Evolutionary conservation across 2,888 invertebrate genomes (phyloP).

Genomic region (Macaria notata): DNA sequence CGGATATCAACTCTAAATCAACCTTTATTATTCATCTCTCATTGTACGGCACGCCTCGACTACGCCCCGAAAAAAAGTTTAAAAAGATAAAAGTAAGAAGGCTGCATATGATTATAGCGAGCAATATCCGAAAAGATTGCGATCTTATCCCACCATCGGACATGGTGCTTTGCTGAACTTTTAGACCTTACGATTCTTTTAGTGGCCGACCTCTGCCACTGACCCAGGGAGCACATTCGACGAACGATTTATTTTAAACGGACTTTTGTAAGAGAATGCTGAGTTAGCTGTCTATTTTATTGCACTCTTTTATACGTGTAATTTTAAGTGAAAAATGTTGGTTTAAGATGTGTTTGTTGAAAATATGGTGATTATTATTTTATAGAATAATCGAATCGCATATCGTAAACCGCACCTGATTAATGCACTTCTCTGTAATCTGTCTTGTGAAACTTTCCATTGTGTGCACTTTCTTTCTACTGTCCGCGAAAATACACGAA

Average conservation of each 20-base stretch:
- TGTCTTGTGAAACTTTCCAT: conserved; percentile 76
- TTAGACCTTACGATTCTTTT: conserved; percentile 57
- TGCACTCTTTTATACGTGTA: too few species aligned
- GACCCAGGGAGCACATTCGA: conserved; percentile 4
- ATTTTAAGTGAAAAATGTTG: background rate
- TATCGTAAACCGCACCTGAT: conserved; percentile 59
- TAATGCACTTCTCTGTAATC: conserved; percentile 74
- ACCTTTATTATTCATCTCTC: conserved; percentile 43
- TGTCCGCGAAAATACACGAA: conserved; percentile 49
- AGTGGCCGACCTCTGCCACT: conserved; percentile 32
- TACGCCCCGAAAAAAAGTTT: conserved; percentile 52
- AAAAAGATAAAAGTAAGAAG: conserved; percentile 47
- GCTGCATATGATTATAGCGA: conserved; percentile 79
- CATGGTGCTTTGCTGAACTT: conserved; percentile 64
- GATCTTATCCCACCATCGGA: conserved; percentile 77
- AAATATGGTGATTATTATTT: too few species aligned
- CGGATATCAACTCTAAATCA: conserved; percentile 41
- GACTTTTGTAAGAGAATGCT: background rate
- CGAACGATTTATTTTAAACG: background rate
- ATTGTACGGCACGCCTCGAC: conserved; percentile 64
- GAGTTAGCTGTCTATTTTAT: background rate
- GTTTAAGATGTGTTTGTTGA: too few species aligned
- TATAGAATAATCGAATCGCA: conserved; percentile 35
- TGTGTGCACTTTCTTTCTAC: conserved; percentile 71
- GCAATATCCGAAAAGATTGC: conserved; percentile 80